Conservation (phyloP, 2,797 vertebrate genomes). For the Poecilia picta region DNA sequence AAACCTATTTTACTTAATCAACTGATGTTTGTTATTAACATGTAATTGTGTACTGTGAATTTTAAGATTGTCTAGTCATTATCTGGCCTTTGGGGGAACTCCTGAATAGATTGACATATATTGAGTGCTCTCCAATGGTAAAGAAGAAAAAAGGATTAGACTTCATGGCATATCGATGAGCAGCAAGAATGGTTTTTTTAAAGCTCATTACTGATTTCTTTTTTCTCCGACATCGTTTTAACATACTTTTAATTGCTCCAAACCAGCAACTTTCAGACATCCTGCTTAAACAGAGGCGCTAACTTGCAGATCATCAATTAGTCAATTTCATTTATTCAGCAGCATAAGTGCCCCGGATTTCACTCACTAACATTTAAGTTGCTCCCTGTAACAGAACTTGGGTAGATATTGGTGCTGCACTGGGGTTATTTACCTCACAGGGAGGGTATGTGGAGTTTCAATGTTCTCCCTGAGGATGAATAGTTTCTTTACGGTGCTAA, state of each 20-base stretch:
- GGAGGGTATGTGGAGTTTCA: background rate
- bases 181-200: background rate
- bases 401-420: background rate
- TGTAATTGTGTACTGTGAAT: background rate
- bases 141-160: background rate
- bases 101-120: background rate
- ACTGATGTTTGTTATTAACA: background rate
- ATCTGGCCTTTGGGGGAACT: background rate
- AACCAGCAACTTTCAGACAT: background rate
- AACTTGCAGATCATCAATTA: background rate
- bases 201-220: background rate
- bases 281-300: background rate
- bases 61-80: background rate
- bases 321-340: background rate
- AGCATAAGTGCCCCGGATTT: background rate
- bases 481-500: background rate
- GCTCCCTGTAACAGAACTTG: background rate
- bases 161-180: background rate
- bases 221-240: background rate
- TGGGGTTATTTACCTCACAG: background rate
- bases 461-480: background rate
- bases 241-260: background rate
- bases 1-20: background rate
- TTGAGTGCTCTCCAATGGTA: background rate
- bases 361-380: background rate